Percentiles rank a stretch among this genome's conserved stretches.
Conservation (phyloP, 2,888 invertebrate species). For the Geophilus truncorum region DNA sequence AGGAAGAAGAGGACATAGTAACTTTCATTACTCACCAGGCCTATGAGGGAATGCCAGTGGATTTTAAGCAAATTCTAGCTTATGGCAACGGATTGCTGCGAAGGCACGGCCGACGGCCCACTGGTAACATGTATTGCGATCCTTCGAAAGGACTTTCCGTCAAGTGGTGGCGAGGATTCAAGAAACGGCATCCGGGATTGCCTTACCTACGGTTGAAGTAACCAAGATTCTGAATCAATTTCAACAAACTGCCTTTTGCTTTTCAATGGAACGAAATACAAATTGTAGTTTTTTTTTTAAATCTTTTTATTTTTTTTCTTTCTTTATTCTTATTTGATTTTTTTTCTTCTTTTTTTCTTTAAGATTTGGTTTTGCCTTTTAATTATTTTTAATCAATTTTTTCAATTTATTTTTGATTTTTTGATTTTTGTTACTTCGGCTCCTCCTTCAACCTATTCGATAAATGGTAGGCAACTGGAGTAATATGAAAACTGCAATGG, state of each 20-base stretch:
- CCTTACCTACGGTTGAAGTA: slow-evolving; percentile 38
- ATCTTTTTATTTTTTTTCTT: not conserved
- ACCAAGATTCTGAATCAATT: not conserved
- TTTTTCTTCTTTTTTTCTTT: not conserved
- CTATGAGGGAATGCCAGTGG: slow-evolving; percentile 37
- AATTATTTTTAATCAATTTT: not conserved
- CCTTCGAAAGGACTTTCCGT: slow-evolving; percentile 38
- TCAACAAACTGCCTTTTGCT: not conserved
- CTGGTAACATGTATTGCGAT: slow-evolving; percentile 38
- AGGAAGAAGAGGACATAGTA: slow-evolving; percentile 39
- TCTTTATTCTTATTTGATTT: not conserved
- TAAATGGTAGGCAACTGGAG: not conserved
- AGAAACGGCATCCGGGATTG: slow-evolving; percentile 38
- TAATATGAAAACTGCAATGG: slow-evolving; percentile 11
- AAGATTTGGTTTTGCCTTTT: not conserved
- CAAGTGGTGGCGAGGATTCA: slow-evolving; percentile 39
- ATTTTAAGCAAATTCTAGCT: slow-evolving; percentile 37
- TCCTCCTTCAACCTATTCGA: not conserved
- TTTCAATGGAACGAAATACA: not conserved
- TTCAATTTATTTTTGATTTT: not conserved
- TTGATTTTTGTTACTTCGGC: not conserved
- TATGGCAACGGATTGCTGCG: slow-evolving; percentile 38
- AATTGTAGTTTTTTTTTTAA: not conserved
- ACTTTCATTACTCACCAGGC: slow-evolving; percentile 36
- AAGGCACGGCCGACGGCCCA: slow-evolving; percentile 37